A percentile compares a stretch with the other conserved stretches of the same genome.
phyloP scores from a whole-genome alignment of 2,797 vertebrate genomes.

The Melanotaenia pygmaea region DNA sequence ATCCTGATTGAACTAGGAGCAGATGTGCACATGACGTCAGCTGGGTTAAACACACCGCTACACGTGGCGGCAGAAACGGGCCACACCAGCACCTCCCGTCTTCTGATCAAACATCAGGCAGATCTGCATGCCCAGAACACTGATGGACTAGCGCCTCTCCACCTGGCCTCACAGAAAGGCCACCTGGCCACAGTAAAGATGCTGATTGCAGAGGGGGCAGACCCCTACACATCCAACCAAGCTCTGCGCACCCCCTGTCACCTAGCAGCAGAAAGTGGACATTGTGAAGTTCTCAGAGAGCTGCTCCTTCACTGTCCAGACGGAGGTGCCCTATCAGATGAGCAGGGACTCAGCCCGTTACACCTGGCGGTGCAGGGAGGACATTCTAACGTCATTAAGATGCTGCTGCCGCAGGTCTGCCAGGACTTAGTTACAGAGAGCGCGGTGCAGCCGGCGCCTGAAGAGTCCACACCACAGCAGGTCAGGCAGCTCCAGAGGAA shows the following conservation, averaged over 20 bases:
- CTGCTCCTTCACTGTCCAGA: conserved; percentile 81
- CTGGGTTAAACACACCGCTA: conserved; percentile 83
- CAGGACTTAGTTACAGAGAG: conserved; percentile 44
- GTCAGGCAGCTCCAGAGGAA: conserved; percentile 76
- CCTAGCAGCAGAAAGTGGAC: conserved; percentile 87
- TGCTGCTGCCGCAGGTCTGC: conserved; percentile 78
- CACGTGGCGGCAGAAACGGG: conserved; percentile 94
- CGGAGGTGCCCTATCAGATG: conserved; percentile 75
- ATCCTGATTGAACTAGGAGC: conserved; percentile 91
- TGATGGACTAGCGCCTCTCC: conserved; percentile 88
- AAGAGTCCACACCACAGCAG: conserved; percentile 29
- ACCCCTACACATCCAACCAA: conserved; percentile 72
- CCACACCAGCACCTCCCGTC: conserved; percentile 94
- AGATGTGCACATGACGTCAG: conserved; percentile 74
- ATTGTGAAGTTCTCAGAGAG: conserved; percentile 88
- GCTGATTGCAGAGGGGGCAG: conserved; percentile 87
- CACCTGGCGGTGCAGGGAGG: conserved; percentile 86
- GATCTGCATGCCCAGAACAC: conserved; percentile 81
- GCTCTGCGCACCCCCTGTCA: conserved; percentile 84
- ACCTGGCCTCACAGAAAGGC: conserved; percentile 87
- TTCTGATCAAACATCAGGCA: conserved; percentile 90
- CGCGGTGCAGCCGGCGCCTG: conserved; percentile 51
- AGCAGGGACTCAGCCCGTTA: conserved; percentile 84
- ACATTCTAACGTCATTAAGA: conserved; percentile 80
- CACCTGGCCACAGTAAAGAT: conserved; percentile 91